Base-by-base conservation (phyloP, 2,888 invertebrate genomes). In the Andrena fulva region DNA sequence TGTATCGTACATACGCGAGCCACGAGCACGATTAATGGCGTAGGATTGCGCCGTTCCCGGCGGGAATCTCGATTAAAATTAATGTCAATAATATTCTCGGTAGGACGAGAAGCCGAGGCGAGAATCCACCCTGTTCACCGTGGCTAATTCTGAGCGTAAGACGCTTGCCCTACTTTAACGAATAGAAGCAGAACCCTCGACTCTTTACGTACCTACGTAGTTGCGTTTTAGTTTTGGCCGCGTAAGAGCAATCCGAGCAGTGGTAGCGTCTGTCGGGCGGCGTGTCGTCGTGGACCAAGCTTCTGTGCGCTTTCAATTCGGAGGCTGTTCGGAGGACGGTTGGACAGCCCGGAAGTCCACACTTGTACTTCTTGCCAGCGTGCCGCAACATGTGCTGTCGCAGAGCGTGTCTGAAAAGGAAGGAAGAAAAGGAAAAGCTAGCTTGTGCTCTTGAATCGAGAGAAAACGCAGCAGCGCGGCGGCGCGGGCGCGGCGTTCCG, bases 311-410 rank as follows among this genome's bases (percentile, higher is more conserved):
- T 70, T 94, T 95, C 20, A 96, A 92, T 89, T 96, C 95, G 24
- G 95, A 94, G 76, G 94, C 93, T 63, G 95, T 96, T 42, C 96
- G 94, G 0, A 95, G 95, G 6, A 95, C 92, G 90, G 95, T 96
- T 8, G 95, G 94, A 87, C 96, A 96, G 35, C 95, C 95, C 48
- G 95, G 93, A 82, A 94, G 91, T 12, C 95, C 93, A 89, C 96
- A 96, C 85, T 94, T 94, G 92, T 94, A 95, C 73, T 94, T 93
- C 90, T 95, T 95, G 8, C 95, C 95, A 0, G 94, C 94, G 90
- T 96, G 96, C 31, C 94, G 94, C 68, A 94, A 92, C 94, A 95
- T 95, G 92, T 96, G 96, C 86, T 96, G 95, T 77, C 95, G 94
- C 7, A 96, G 94, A 68, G 95, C 94, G 83, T 95, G 95, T 86